phyloP scores from a whole-genome alignment of 2,113 vertebrate genomes.

The Peromyscus polionotus region DNA sequence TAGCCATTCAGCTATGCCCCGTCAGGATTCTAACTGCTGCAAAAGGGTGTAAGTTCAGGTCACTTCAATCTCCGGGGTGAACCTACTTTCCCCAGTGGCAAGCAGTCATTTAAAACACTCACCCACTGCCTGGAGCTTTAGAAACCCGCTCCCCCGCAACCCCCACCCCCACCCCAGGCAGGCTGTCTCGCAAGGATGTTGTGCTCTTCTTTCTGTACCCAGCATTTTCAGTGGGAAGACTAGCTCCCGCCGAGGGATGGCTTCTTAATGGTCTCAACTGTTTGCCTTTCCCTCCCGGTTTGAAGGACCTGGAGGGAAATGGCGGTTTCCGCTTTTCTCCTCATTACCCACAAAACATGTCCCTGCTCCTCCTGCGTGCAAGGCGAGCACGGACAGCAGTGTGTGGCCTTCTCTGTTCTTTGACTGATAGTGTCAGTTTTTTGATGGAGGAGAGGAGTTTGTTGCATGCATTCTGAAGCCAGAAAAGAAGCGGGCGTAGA shows the following conservation, averaged over 20 bases:
- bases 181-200: not conserved
- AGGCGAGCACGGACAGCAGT: not conserved
- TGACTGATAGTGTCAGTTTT: not conserved
- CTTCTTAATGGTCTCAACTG: slow-evolving; percentile 58
- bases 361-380: not conserved
- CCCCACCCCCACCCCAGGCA: not conserved
- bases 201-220: not conserved
- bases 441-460: slow-evolving; percentile 1
- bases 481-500: not conserved
- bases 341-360: not conserved
- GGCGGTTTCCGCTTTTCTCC: not conserved
- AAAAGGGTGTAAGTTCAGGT: not conserved
- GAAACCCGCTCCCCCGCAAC: no score
- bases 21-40: not conserved
- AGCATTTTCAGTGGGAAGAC: slow-evolving; percentile 44
- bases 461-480: not conserved
- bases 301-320: slow-evolving; percentile 1
- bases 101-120: not conserved
- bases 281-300: not conserved
- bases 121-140: no score
- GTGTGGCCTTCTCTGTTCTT: not conserved
- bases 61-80: not conserved
- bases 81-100: not conserved
- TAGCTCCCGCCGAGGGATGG: slow-evolving; percentile 25
- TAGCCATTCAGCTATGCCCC: not conserved